phyloP scores from a whole-genome alignment of 2,888 invertebrate genomes.

The Cheiracanthium punctorium region DNA sequence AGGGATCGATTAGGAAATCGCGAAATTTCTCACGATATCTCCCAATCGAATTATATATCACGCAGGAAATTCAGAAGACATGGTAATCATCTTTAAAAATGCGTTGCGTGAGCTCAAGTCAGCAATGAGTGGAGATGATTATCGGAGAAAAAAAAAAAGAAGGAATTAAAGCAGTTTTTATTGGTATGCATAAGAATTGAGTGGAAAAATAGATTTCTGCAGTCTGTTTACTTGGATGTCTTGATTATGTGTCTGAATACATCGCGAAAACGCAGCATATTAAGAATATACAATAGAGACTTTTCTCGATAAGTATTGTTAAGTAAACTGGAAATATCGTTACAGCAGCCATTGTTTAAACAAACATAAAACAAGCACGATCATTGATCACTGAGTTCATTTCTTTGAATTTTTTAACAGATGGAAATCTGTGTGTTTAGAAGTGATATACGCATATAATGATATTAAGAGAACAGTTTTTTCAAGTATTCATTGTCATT shows the following conservation, averaged over 20 bases:
- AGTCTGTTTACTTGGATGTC: not conserved
- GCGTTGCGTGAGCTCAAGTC: not conserved
- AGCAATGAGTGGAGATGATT: not conserved
- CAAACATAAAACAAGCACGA: too few species aligned
- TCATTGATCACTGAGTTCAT: too few species aligned
- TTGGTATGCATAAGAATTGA: not conserved
- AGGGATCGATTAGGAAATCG: not conserved
- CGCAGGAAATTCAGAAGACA: not conserved
- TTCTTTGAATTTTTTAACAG: too few species aligned
- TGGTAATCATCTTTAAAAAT: constrained; percentile 2
- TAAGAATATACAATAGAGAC: not conserved
- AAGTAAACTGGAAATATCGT: too few species aligned
- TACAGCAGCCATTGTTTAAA: too few species aligned
- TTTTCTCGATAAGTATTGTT: too few species aligned
- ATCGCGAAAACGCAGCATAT: not conserved
- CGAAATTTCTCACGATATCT: not conserved
- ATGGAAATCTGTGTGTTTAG: too few species aligned
- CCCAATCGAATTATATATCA: not conserved
- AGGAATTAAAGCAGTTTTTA: not conserved
- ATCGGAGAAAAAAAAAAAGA: not conserved
- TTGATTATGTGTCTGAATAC: not conserved
- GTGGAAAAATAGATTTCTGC: not conserved
- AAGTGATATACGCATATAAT: too few species aligned
- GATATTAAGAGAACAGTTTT: too few species aligned
- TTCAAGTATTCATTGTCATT: too few species aligned